These are phyloP conservation scores for Amphiprion ocellaris DNA, from an alignment of 2,113 vertebrate species.

Conservation along the genomic window DNA sequence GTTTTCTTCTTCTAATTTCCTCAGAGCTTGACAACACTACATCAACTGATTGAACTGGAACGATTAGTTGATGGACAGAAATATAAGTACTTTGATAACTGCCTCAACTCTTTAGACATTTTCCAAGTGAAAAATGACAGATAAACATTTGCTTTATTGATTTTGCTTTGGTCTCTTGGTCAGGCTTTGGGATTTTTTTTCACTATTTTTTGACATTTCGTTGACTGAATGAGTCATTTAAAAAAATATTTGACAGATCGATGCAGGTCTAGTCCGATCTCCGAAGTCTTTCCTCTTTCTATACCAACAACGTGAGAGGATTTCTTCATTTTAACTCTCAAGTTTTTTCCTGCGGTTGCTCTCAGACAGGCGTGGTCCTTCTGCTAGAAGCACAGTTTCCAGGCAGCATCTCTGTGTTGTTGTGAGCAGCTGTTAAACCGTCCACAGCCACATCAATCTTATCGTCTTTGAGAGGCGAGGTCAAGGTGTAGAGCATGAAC, in stretches of 20 bases:
- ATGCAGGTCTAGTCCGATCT: neutral
- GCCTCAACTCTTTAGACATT: neutral
- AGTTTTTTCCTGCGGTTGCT: neutral
- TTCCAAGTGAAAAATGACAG: neutral
- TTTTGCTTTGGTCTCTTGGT: neutral
- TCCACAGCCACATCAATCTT: conserved; percentile 50
- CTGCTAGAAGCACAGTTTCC: conserved; percentile 71
- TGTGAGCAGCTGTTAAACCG: conserved; percentile 42
- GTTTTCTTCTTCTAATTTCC: neutral
- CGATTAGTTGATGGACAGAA: neutral
- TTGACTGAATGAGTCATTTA: neutral
- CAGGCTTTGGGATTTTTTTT: neutral
- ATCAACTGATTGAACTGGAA: neutral
- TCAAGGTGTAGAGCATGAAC: conserved; percentile 74
- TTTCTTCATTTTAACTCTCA: neutral
- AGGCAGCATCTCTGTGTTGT: conserved; percentile 58
- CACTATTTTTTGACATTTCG: neutral
- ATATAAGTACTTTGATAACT: neutral
- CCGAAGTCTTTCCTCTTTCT: neutral
- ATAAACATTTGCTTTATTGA: neutral
- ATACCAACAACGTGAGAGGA: neutral
- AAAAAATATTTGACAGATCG: neutral
- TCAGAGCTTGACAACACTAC: neutral
- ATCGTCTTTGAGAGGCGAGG: conserved; percentile 57
- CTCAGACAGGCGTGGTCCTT: conserved; percentile 79